Evolutionary conservation across 2,888 invertebrate genomes (phyloP), one percentile per base, ranked within the genome.

Genomic region (Dicyrtoma fusca): DNA sequence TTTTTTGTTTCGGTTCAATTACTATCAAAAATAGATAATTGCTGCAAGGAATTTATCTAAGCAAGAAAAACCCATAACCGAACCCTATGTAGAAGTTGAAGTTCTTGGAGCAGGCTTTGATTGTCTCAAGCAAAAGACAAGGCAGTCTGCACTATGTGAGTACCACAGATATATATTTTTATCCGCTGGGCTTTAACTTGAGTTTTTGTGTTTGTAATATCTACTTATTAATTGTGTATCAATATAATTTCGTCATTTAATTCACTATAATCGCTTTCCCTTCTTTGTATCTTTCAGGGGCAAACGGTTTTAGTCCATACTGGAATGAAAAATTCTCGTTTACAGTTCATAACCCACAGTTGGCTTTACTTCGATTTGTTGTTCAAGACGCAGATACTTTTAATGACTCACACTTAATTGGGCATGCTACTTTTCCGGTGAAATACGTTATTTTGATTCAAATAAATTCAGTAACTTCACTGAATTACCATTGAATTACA

Each of bases 331-430:
- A 87, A 13, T 92, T 92, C 84, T 90, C 91, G 80, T 94, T 96
- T 82, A 88, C 89, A 42, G 87, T 97, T 13, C 84, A 85, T 11
- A 93, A 92, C 85, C 94, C 95, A 0, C 88, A 92, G 64, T 87
- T 94, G 81, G 94, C 96, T 0, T 84, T 97, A 44, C 84, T 95
- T 62, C 87, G 96, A 44, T 97, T 97, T 83, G 87, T 91, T 47
- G 92, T 96, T 0, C 91, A 94, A 84, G 95, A 96, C 84, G 97
- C 95, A 83, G 98, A 98, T 83, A 92, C 95, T 86, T 97, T 98
- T 85, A 95, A 95, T 0, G 97, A 97, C 82, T 91, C 90, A 13
- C 95, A 95, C 85, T 96, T 97, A 84, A 91, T 97, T 73, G 97
- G 97, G 0, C 98, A 99, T 85, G 95, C 95, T 53, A 94, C 95